Conservation (phyloP, 2,888 invertebrate species). For the Laspeyria flexula region DNA sequence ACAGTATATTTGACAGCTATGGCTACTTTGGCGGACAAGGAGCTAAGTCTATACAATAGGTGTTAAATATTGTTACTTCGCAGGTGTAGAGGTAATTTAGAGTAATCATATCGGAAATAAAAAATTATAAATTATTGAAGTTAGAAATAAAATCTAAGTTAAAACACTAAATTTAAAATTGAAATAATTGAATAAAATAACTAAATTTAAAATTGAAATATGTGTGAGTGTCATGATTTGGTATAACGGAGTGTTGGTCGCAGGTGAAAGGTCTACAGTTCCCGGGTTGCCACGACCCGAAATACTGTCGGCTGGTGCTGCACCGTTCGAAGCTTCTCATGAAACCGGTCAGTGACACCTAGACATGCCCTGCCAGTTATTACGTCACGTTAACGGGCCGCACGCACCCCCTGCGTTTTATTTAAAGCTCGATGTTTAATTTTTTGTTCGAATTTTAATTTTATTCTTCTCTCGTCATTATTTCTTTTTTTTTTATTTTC, state of each 20-base stretch:
- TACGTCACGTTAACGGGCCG: conserved; percentile 58
- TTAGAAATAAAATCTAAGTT: background rate
- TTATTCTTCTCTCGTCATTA: conserved; percentile 46
- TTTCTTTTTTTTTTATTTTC: conserved; percentile 46
- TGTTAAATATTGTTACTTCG: too few relatives aligned
- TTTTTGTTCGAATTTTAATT: conserved; percentile 46
- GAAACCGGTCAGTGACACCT: conserved; percentile 94
- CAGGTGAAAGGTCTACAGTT: conserved; percentile 98
- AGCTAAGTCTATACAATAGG: too few relatives aligned
- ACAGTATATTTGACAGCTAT: too few relatives aligned
- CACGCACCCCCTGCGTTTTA: conserved; percentile 53
- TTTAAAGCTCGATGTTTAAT: conserved; percentile 59
- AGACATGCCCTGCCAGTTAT: conserved; percentile 44
- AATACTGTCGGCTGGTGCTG: conserved; percentile 98
- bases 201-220: conserved; percentile 20
- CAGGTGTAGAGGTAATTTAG: too few relatives aligned
- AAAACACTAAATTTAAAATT: background rate
- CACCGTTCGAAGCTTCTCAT: conserved; percentile 98
- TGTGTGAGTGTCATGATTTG: conserved; percentile 56
- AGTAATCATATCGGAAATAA: too few relatives aligned
- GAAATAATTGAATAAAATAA: background rate
- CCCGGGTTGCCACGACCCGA: conserved; percentile 97
- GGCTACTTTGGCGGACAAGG: too few relatives aligned
- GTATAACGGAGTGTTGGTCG: conserved; percentile 78
- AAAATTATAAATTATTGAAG: too few relatives aligned